Base-by-base conservation (phyloP, 1,140 invertebrate species). In the Ceratosolen fusciceps region DNA sequence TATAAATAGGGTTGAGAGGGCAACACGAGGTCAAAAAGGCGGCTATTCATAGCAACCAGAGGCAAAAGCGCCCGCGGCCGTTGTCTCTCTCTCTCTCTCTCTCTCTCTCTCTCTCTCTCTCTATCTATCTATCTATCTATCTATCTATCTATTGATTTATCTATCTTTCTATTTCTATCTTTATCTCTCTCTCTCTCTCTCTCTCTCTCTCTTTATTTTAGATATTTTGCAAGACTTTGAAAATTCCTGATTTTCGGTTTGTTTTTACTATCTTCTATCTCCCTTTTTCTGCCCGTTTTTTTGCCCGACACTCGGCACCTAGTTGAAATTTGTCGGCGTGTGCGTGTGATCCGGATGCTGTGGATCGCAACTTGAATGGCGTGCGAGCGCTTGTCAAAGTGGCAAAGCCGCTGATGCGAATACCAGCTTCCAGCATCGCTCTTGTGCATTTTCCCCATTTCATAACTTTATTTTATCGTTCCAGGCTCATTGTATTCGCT, bases 171-270 rank as follows among this genome's bases (percentile, higher is more conserved):
- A n/a, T n/a, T n/a, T n/a, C n/a, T n/a, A n/a, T n/a, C n/a, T n/a
- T n/a, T n/a, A n/a, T n/a, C n/a, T n/a, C n/a, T n/a, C n/a, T n/a
- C n/a, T n/a, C n/a, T n/a, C n/a, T n/a, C n/a, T n/a, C n/a, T n/a
- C n/a, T n/a, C n/a, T n/a, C n/a, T n/a, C n/a, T n/a, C n/a, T n/a
- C n/a, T n/a, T n/a, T n/a, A n/a, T n/a, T n/a, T n/a, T 14, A 82
- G 84, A 85, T 83, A 86, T 88, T 88, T 87, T 88, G 86, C 85
- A 84, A 85, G 85, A 85, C 83, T 85, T 71, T n/a, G 81, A 79
- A 81, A 83, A 83, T 79, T 84, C 86, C 86, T 86, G 83, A 86
- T 83, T 26, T 31, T 14, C 47, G 12, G 0, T 88, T 87, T 86
- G 83, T 82, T 70, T 75, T 78, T 29, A 76, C 67, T 73, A 77